Base-by-base conservation (phyloP, 1,140 invertebrate genomes). In the Drosophila lacteicornis region DNA sequence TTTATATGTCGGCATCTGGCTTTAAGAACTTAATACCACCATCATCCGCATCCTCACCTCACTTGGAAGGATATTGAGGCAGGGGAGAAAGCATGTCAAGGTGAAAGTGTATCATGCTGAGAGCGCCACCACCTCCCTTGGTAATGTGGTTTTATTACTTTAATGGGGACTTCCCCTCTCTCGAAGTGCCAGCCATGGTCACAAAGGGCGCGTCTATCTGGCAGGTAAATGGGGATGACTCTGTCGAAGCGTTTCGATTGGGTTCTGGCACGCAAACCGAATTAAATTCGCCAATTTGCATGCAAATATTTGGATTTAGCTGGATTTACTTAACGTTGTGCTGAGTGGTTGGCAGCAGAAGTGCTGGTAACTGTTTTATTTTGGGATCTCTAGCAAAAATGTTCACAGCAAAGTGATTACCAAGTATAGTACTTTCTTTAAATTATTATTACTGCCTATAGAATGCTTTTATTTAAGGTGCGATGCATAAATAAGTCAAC, bases 51-150 rank as follows among this genome's bases (percentile, higher is more conserved):
- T 53, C 51, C 33, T 36, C 46, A 75, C 33, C 75, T 40, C 53
- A 59, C 58, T 55, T 45, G 9, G 51, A 75, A 87, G 84, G 80
- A 87, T 65, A 69, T 79, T 79, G 55, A 51, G 53, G 50, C 50
- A 30, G 67, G 38, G 27, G 7, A 53, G 7, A 53, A 88, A 71
- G 49, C 42, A 30, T 88, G 80, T 80, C 84, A 87, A 88, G 84
- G 80, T 68, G 49, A 69, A 47, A 66, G 56, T 53, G 66, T 50
- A 38, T 73, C 59, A 69, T 63, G 43, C 53, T 11, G 67, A 49
- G 63, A 60, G 47, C 60, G 40, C 40, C 43, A 45, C 43, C 59
- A 66, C 63, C 63, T 51, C 61, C 69, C 62, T 36, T 49, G 36
- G 69, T 82, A 63, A 73, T 83, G 65, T 7, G 61, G 13, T 40